phyloP scores from a whole-genome alignment of 2,888 invertebrate genomes.

The Gari tellinella region DNA sequence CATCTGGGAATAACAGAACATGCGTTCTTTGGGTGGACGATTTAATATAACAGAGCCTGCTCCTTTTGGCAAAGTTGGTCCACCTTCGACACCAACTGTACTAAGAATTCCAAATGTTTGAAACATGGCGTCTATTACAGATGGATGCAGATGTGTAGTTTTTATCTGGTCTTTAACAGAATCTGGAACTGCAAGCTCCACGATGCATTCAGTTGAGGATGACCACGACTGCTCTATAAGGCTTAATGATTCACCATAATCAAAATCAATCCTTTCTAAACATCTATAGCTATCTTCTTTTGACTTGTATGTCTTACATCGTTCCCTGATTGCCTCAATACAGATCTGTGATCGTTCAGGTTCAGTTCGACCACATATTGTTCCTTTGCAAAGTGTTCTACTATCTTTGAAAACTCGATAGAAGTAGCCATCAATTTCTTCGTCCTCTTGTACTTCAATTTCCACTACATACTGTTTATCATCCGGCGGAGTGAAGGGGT shows the following conservation, averaged over 20 bases:
- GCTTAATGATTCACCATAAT: slow-evolving; percentile 48
- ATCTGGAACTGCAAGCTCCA: slow-evolving; percentile 52
- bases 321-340: slow-evolving; percentile 33
- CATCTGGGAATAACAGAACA: background rate
- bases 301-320: slow-evolving; percentile 23
- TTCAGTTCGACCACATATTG: background rate
- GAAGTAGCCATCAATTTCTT: slow-evolving; percentile 9
- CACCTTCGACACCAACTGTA: background rate
- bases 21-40: background rate
- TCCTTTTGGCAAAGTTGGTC: slow-evolving; percentile 1
- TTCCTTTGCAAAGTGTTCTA: slow-evolving; percentile 16
- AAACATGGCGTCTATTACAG: slow-evolving; percentile 65
- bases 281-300: slow-evolving; percentile 38
- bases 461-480: background rate
- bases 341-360: slow-evolving; percentile 10
- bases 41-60: background rate
- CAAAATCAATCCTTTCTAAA: slow-evolving; percentile 41
- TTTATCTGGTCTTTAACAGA: slow-evolving; percentile 45
- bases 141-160: slow-evolving; percentile 63
- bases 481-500: background rate
- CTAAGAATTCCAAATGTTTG: slow-evolving; percentile 56
- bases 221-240: slow-evolving; percentile 46
- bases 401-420: slow-evolving; percentile 19
- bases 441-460: slow-evolving; percentile 7
- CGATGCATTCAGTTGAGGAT: slow-evolving; percentile 56